Evolutionary conservation across 1,140 invertebrate species (phyloP), one percentile per base, ranked within the genome.

Genomic region (Colletes latitarsis): DNA sequence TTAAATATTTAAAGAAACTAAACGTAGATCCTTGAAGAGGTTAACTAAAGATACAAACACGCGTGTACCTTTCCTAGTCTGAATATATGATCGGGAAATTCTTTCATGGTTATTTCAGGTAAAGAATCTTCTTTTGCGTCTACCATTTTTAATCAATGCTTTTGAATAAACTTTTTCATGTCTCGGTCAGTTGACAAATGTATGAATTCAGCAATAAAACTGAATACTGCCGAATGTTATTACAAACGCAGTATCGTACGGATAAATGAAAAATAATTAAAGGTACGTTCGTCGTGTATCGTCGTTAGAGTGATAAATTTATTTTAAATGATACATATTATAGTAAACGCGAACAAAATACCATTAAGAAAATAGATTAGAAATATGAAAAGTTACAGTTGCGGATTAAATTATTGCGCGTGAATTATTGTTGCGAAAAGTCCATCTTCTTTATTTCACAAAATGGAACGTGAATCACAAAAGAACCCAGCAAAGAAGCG

Each of bases 371-470:
- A 30, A 63, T 39, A 21, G 19, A 30, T 21, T 10, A 63, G 8
- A 63, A 30, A 63, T 63, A 63, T 63, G 3, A 39, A 30, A 63
- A 63, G 9, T 57, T 57, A 57, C 53, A 57, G 6, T 57, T n/a
- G n/a, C 6, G 53, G 15, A n/a, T 14, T 8, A 41, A 53, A 70
- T 39, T 70, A 19, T n/a, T 53, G 4, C 67, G 21, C 9, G 10
- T 2, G 41, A 19, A 19, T 62, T 17, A 49, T 73, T 62, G 58
- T 74, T 74, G 46, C 72, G 62, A 64, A 63, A 64, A 63, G 17
- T 73, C 58, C 58, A 52, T 43, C 60, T 41, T 53, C 15, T 74
- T 74, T 52, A 19, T 74, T 64, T 41, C 17, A 19, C 46, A 64
- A 57, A 17, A n/a, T 57, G 53, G 17, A n/a, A 17, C 53, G n/a